A percentile compares a stretch with the other conserved stretches of the same genome.
phyloP scores from a whole-genome alignment of 1,140 invertebrate species.

The Aphidius gifuensis region DNA sequence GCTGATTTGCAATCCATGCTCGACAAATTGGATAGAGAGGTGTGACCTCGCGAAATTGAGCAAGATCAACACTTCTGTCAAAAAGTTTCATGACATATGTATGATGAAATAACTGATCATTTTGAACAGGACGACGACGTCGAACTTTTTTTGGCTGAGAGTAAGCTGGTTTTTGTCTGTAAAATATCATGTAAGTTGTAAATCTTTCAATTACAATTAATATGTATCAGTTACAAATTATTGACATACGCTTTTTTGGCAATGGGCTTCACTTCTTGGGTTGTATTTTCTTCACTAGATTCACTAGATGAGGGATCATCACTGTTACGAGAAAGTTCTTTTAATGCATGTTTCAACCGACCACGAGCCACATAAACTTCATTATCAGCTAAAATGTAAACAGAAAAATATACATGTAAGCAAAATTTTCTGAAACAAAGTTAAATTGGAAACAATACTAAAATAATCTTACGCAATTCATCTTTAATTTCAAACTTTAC shows the following conservation, averaged over 20 bases:
- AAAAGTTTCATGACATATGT: slow-evolving; percentile 93
- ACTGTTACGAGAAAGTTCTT: slow-evolving; percentile 60
- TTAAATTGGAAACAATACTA: background rate
- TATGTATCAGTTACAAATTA: background rate
- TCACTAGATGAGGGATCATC: slow-evolving; percentile 56
- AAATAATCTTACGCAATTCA: slow-evolving; percentile 43
- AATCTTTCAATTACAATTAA: slow-evolving; percentile 9
- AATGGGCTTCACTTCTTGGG: slow-evolving; percentile 43
- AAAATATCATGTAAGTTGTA: background rate
- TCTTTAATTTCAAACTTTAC: slow-evolving; percentile 52
- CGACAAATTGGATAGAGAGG: slow-evolving; percentile 91
- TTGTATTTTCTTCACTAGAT: slow-evolving; percentile 44
- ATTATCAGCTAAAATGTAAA: slow-evolving; percentile 42
- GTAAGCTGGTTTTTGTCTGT: slow-evolving; percentile 5
- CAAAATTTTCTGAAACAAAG: background rate
- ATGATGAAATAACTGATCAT: slow-evolving; percentile 59
- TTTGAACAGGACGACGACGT: slow-evolving; percentile 48
- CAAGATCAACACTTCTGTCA: slow-evolving; percentile 90
- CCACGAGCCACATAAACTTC: slow-evolving; percentile 63
- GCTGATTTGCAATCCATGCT: slow-evolving; percentile 92
- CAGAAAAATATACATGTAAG: slow-evolving; percentile 15
- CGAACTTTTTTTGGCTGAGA: slow-evolving; percentile 38
- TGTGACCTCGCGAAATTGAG: slow-evolving; percentile 84
- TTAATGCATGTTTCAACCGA: slow-evolving; percentile 62
- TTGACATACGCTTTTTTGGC: slow-evolving; percentile 49